Evolutionary conservation across 2,113 vertebrate genomes (phyloP).

Genomic region (Hypomesus transpacificus): DNA sequence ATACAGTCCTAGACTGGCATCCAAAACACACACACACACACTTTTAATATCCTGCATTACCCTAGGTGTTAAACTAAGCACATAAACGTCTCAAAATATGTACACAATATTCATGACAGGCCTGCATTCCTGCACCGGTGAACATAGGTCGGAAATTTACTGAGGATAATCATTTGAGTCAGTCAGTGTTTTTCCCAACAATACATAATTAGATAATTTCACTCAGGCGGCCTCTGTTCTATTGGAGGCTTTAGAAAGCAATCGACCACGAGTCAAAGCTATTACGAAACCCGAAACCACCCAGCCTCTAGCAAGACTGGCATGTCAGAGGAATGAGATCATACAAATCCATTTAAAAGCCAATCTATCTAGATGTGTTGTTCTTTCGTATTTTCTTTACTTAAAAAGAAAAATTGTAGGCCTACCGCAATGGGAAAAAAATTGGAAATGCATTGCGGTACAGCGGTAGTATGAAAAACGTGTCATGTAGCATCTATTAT

Average conservation of each 20-base stretch:
- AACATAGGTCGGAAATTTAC: too few species aligned
- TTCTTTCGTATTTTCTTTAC: too few species aligned
- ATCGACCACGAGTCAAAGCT: constrained; percentile 12
- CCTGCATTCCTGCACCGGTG: too few species aligned
- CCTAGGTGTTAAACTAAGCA: background rate
- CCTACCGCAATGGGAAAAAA: too few species aligned
- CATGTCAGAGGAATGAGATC: too few species aligned
- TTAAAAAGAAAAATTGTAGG: too few species aligned
- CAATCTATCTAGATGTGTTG: too few species aligned
- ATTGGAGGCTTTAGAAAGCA: constrained; percentile 6
- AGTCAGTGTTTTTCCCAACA: background rate
- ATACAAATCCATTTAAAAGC: too few species aligned
- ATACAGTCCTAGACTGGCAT: background rate
- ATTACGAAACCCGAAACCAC: background rate
- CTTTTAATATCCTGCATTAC: too few species aligned
- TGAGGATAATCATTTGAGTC: too few species aligned
- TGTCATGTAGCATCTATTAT: constrained; percentile 9
- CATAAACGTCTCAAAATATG: constrained; percentile 14
- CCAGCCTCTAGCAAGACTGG: too few species aligned
- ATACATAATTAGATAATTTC: background rate
- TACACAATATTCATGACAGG: constrained; percentile 34
- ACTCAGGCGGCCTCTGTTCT: background rate
- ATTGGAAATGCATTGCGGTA: background rate
- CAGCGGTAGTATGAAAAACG: background rate
- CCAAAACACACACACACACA: background rate